Evolutionary conservation across 2,113 vertebrate genomes (phyloP).

Genomic region (Paralichthys olivaceus): DNA sequence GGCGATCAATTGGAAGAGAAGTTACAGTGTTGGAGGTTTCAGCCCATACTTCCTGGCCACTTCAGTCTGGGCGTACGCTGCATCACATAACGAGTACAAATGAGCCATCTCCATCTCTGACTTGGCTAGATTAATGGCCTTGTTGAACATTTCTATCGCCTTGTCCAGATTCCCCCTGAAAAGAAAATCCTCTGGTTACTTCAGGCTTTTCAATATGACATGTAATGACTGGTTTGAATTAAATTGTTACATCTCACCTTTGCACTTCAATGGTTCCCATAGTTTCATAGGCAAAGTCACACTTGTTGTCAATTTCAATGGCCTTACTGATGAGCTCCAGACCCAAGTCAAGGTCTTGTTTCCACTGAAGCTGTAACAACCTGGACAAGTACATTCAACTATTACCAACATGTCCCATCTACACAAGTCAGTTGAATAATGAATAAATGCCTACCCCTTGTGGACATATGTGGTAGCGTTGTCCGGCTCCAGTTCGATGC

Average conservation of each 20-base stretch:
- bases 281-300: constrained; percentile 99
- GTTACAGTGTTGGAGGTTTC: constrained; percentile 97
- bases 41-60: constrained; percentile 98
- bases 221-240: fast-evolving
- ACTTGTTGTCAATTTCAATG: constrained; percentile 99
- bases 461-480: constrained; percentile 99
- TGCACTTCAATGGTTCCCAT: constrained; percentile 99
- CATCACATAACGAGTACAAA: constrained; percentile 97
- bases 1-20: constrained; percentile 11
- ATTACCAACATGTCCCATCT: not conserved
- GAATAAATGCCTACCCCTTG: constrained; percentile 89
- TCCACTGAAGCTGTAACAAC: constrained; percentile 99
- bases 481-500: constrained; percentile 97
- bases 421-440: not conserved
- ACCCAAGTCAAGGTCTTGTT: constrained; percentile 96
- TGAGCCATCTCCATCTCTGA: constrained; percentile 99
- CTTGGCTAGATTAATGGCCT: constrained; percentile 98
- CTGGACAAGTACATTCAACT: constrained; percentile 72
- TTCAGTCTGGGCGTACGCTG: constrained; percentile 98
- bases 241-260: constrained; percentile 82
- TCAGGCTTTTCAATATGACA: not conserved
- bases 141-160: constrained; percentile 99
- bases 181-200: constrained; percentile 53
- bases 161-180: constrained; percentile 97
- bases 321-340: constrained; percentile 98